These are phyloP conservation scores for Cichladusa arquata DNA, from an alignment of 2,113 vertebrate species.

Conservation along the genomic window DNA sequence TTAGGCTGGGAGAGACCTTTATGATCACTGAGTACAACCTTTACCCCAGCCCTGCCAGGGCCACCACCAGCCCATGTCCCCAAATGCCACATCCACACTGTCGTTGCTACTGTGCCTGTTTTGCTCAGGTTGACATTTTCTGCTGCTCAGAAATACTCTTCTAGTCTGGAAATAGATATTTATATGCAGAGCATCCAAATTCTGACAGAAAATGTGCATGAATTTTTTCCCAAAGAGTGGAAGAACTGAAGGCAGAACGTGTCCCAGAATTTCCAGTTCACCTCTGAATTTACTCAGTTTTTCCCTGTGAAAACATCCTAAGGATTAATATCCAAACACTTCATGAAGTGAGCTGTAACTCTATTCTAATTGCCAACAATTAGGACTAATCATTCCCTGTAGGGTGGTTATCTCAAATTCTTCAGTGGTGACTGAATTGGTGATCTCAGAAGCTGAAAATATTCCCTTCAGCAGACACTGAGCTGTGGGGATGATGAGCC, in stretches of 20 bases:
- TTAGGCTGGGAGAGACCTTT: not conserved
- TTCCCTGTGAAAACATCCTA: not conserved
- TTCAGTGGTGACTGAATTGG: not conserved
- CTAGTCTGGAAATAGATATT: not conserved
- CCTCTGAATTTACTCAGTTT: not conserved
- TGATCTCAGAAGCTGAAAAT: not conserved
- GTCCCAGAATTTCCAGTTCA: not conserved
- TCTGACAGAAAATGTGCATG: not conserved
- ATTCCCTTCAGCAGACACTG: not conserved
- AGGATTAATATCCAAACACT: conserved; percentile 1
- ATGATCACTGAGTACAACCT: not conserved
- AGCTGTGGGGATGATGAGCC: not conserved
- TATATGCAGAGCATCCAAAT: not conserved
- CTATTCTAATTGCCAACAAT: conserved; percentile 14
- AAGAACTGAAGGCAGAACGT: not conserved
- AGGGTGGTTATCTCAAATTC: not conserved
- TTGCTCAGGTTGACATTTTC: not conserved
- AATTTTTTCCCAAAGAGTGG: not conserved
- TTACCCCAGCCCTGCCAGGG: not conserved
- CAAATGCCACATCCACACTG: not conserved
- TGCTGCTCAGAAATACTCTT: not conserved
- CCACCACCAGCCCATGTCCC: not conserved
- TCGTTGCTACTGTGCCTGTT: rapidly evolving
- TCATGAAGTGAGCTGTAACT: not conserved
- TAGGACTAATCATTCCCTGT: conserved; percentile 3